Percentiles rank a stretch among this genome's conserved stretches.
Conservation (phyloP, 2,113 vertebrate genomes). For the Zosterops lateralis region DNA sequence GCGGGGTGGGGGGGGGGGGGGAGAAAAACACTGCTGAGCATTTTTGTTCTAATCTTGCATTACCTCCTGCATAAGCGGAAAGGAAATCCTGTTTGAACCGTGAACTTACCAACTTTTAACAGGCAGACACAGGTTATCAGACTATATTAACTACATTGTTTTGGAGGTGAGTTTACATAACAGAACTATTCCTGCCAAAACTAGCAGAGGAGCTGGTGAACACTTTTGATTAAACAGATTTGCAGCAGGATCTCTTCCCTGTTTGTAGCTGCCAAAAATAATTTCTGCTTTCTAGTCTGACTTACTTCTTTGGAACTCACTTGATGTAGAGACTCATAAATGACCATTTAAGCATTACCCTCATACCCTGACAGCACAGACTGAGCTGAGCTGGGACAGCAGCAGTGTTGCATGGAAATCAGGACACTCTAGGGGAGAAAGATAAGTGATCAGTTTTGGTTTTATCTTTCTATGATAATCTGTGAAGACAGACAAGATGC, state of each 20-base stretch:
- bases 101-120: background rate
- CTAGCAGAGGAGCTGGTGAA: background rate
- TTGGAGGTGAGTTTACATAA: background rate
- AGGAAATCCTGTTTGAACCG: background rate
- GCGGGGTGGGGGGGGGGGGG: background rate
- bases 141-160: background rate
- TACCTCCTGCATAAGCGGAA: background rate
- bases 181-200: background rate
- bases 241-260: background rate
- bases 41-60: background rate
- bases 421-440: background rate
- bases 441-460: background rate
- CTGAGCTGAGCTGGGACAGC: background rate
- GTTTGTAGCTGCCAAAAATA: background rate
- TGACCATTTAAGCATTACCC: background rate
- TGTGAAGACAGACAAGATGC: background rate
- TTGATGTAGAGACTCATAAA: background rate
- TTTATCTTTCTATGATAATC: background rate
- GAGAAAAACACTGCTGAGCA: background rate
- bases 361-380: background rate
- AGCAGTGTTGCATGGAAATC: background rate
- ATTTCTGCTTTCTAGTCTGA: slow-evolving; percentile 1
- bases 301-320: slow-evolving; percentile 1
- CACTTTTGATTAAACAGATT: background rate
- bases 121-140: background rate